Evolutionary conservation across 1,140 invertebrate species (phyloP).

Genomic region (Drosophila teissieri): DNA sequence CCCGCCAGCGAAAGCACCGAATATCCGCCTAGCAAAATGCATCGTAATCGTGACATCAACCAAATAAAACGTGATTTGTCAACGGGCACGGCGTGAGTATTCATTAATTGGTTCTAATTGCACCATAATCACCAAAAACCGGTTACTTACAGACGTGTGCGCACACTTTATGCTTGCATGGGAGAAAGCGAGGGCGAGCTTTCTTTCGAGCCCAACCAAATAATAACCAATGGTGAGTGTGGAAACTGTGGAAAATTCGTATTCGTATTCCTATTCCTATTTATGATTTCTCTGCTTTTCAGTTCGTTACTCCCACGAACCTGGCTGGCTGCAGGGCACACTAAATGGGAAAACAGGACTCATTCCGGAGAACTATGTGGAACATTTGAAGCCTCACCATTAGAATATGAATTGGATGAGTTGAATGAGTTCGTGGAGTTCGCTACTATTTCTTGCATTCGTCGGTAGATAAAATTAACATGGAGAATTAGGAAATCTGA

Average conservation of each 20-base stretch:
- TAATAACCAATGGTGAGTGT: conserved; percentile 96
- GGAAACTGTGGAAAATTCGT: not conserved
- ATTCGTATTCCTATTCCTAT: not conserved
- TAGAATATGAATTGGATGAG: conserved; percentile 34
- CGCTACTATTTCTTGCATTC: conserved; percentile 8
- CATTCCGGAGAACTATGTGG: conserved; percentile 98
- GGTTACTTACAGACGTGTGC: conserved; percentile 88
- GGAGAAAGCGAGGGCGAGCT: conserved; percentile 98
- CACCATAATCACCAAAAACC: too few relatives aligned
- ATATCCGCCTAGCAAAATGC: conserved; percentile 82
- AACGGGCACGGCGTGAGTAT: conserved; percentile 79
- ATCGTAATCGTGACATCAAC: conserved; percentile 81
- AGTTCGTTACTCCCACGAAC: conserved; percentile 96
- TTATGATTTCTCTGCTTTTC: conserved; percentile 37
- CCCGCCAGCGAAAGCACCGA: conserved; percentile 65
- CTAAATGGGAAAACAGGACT: conserved; percentile 97
- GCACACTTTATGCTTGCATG: conserved; percentile 97
- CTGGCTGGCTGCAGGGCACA: conserved; percentile 98
- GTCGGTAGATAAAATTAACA: not conserved
- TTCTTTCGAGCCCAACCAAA: conserved; percentile 99
- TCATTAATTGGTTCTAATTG: not conserved
- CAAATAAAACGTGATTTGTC: conserved; percentile 81
- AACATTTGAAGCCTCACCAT: conserved; percentile 86
- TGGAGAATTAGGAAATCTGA: not conserved
- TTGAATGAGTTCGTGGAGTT: not conserved